Conservation (phyloP, 2,797 vertebrate species). For the Coregonus suidteri region DNA sequence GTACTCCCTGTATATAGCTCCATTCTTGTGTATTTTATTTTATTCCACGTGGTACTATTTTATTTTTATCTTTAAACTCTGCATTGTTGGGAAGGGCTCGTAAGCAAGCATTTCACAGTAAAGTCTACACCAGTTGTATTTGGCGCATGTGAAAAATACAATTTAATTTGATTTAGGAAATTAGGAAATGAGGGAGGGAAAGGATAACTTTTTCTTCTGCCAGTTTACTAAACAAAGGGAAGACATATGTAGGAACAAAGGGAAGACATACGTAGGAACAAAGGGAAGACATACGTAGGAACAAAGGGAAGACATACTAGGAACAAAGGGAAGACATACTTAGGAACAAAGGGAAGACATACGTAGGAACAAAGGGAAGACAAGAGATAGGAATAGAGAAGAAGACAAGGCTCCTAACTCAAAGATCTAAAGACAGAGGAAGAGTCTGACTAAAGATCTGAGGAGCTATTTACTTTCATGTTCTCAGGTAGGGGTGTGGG, state of each 20-base stretch:
- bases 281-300: no score
- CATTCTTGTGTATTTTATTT: no score
- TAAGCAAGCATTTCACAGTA: no score
- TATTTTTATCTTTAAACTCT: no score
- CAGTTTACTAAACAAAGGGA: not conserved
- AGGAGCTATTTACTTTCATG: slow-evolving; percentile 37
- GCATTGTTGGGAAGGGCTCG: no score
- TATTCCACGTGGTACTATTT: no score
- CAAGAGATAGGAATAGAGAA: not conserved
- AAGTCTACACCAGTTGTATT: no score
- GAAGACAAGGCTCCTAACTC: slow-evolving; percentile 20
- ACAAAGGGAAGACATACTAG: not conserved
- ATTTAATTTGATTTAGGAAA: no score
- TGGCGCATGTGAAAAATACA: no score
- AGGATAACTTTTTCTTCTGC: not conserved
- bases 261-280: not conserved
- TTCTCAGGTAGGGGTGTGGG: slow-evolving; percentile 24
- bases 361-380: not conserved
- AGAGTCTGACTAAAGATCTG: slow-evolving; percentile 26
- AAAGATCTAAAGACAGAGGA: slow-evolving; percentile 23
- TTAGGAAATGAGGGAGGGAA: no score
- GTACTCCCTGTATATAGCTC: no score
- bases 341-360: not conserved
- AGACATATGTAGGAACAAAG: not conserved
- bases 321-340: not conserved